These are phyloP conservation scores for Agrilus mali DNA, from an alignment of 2,888 invertebrate species.

Conservation along the genomic window DNA sequence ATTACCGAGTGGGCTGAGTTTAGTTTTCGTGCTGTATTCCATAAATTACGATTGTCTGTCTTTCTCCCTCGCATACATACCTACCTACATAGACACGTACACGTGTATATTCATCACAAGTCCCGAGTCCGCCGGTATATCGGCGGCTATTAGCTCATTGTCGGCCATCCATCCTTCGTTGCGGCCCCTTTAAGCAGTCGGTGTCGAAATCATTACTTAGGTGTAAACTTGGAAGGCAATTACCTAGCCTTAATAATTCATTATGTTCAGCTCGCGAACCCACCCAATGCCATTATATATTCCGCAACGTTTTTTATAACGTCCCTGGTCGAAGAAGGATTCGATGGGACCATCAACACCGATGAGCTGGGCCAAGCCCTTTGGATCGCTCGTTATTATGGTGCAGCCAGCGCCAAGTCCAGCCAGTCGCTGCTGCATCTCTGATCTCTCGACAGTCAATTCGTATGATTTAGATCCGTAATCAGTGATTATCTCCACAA, in stretches of 20 bases:
- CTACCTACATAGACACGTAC: not conserved
- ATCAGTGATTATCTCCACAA: no score
- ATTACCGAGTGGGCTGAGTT: conserved; percentile 33
- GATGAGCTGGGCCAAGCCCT: no score
- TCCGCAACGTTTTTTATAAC: not conserved
- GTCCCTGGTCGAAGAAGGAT: no score
- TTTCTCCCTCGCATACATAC: conserved; percentile 4
- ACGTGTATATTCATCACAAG: no score
- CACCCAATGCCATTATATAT: not conserved
- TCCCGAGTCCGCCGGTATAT: conserved; percentile 1
- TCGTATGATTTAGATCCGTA: no score
- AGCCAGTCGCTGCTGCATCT: no score
- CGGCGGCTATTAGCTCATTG: conserved; percentile 25
- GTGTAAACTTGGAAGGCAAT: conserved; percentile 39
- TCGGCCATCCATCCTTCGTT: conserved; percentile 24
- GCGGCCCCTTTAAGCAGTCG: conserved; percentile 35
- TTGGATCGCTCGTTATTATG: no score
- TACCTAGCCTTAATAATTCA: conserved; percentile 34
- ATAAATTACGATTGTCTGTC: conserved; percentile 28
- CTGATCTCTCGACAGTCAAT: no score
- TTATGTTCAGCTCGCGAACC: conserved; percentile 19
- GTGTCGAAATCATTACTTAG: conserved; percentile 42
- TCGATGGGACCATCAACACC: no score
- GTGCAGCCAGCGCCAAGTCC: no score
- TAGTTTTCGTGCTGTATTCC: conserved; percentile 32